Evolutionary conservation across 2,797 vertebrate genomes (phyloP), one percentile per base, ranked within the genome.

Genomic region (Staurois parvus): DNA sequence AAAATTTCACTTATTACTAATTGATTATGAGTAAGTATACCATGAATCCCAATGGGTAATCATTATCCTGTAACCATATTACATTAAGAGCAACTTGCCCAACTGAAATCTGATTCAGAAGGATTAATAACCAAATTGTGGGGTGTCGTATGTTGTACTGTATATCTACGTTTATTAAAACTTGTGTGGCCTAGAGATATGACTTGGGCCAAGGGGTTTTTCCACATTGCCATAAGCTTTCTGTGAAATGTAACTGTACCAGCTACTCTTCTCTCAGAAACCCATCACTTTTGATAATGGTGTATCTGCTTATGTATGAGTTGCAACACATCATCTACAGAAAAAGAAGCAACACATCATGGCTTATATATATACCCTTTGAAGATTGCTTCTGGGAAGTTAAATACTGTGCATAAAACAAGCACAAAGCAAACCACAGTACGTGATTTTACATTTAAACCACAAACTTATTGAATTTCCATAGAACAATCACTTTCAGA

Each of bases 381-480:
- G 37, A 37, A 24, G 52, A 59, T 59, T 59, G 52, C 21, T 59
- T 59, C 52, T 59, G 52, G 52, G 52, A 59, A 59, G 11, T 52
- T 21, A 21, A 24, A 19, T 59, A 8, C 21, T 13, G 21, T 59
- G 52, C 52, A 24, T 24, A 13, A 59, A 59, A 59, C 48, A 59
- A 24, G 21, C 2, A 24, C 52, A 59, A 6, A 24, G 52, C 6
- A 59, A 59, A 59, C 52, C 52, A 59, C 52, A 59, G 52, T 59
- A 24, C 7, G 52, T 59, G 52, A 59, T 59, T 59, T 59, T 34
- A 34, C 9, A 34, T 62, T 37, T 19, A 21, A 10, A 48, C 40
- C 76, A 68, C 28, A 79, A 66, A 32, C 19, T 11, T 67, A 48
- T 21, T 69, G 77, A 79, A 69, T 83, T 83, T 76, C 29, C 81